Conservation (phyloP, 2,113 vertebrate genomes). For the Gallinago jamesoni region DNA sequence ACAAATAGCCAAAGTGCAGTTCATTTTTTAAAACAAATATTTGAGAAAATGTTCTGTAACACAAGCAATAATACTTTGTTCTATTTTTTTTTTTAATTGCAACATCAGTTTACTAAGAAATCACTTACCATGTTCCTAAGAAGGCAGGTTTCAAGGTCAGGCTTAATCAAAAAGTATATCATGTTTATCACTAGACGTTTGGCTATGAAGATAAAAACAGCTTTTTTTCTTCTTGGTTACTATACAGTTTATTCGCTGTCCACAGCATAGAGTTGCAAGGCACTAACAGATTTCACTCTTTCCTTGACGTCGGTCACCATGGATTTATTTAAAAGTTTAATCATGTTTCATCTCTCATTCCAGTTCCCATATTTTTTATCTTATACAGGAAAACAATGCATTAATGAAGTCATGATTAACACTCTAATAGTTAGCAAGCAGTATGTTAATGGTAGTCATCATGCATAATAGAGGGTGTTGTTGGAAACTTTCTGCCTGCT, state of each 20-base stretch:
- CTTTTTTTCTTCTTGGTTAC: neutral
- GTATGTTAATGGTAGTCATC: neutral
- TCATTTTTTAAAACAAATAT: conserved; percentile 19
- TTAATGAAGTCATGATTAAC: neutral
- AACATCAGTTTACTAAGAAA: neutral
- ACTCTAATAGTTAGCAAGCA: neutral
- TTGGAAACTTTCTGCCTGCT: neutral
- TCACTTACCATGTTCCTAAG: neutral
- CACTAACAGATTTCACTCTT: neutral
- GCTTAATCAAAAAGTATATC: neutral
- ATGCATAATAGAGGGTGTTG: neutral
- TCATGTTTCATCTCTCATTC: neutral
- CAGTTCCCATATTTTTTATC: neutral
- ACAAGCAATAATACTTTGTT: neutral
- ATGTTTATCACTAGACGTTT: neutral
- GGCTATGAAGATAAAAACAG: neutral
- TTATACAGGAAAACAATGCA: neutral
- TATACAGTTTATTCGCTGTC: neutral
- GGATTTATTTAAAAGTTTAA: neutral
- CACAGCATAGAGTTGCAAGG: neutral
- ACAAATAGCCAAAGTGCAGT: neutral
- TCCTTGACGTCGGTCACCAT: neutral
- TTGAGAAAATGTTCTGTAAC: neutral
- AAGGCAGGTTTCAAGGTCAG: neutral
- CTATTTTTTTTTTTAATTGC: neutral